These are phyloP conservation scores for Eueides isabella DNA, from an alignment of 1,140 invertebrate species.

Conservation along the genomic window DNA sequence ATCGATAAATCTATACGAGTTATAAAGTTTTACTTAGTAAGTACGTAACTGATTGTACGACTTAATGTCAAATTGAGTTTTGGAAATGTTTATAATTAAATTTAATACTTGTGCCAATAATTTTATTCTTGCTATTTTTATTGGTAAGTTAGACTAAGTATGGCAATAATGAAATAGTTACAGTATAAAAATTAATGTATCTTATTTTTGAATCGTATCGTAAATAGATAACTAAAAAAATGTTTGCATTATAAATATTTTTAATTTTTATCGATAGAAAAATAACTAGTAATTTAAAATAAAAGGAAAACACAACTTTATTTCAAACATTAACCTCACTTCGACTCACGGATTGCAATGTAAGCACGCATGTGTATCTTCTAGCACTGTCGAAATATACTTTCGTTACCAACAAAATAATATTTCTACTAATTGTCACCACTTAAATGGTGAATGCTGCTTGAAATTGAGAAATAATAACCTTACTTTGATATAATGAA, in stretches of 20 bases:
- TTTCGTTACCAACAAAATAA: slow-evolving; percentile 43
- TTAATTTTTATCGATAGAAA: not conserved
- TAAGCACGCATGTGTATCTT: slow-evolving; percentile 77
- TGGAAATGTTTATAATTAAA: too few species aligned
- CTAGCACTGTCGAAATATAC: slow-evolving; percentile 59
- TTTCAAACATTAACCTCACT: slow-evolving; percentile 69
- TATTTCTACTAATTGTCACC: slow-evolving; percentile 57
- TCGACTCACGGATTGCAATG: slow-evolving; percentile 70
- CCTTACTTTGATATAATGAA: slow-evolving; percentile 14
- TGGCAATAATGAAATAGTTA: not conserved
- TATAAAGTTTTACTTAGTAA: too few species aligned
- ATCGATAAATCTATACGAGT: too few species aligned
- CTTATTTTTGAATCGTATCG: too few species aligned
- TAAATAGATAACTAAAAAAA: too few species aligned
- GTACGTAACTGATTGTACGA: too few species aligned
- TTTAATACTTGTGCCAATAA: not conserved
- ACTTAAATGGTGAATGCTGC: slow-evolving; percentile 66
- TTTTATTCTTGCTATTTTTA: not conserved
- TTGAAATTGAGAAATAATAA: slow-evolving; percentile 62
- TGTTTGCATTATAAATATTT: not conserved
- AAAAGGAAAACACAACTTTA: slow-evolving; percentile 57
- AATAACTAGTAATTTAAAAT: slow-evolving; percentile 1
- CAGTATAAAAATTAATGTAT: not conserved
- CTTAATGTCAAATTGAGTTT: too few species aligned
- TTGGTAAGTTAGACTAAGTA: not conserved